These are phyloP conservation scores for Leptura quadrifasciata DNA, from an alignment of 2,888 invertebrate genomes.

Conservation along the genomic window DNA sequence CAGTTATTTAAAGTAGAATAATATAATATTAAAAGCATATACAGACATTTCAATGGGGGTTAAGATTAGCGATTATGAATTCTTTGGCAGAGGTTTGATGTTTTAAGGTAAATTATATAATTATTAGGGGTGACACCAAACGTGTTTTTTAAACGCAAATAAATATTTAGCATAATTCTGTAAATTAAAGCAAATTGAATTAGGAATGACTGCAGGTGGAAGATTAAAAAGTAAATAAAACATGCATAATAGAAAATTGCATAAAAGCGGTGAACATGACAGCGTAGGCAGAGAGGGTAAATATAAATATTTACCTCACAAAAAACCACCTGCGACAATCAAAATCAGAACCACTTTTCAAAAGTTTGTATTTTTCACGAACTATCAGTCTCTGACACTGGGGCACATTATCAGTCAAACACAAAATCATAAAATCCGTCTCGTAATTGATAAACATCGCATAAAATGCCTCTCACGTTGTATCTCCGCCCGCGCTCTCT, in stretches of 20 bases:
- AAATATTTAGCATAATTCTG: background rate
- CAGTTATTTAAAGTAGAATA: too few species aligned
- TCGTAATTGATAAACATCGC: conserved; percentile 71
- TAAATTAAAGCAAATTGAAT: background rate
- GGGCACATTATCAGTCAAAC: conserved; percentile 66
- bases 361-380: conserved; percentile 63
- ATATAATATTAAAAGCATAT: too few species aligned
- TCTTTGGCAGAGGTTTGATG: too few species aligned
- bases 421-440: conserved; percentile 65
- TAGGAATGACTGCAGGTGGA: background rate
- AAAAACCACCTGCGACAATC: conserved; percentile 71
- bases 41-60: too few species aligned
- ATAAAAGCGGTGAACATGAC: conserved; percentile 42
- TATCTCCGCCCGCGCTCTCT: conserved; percentile 67
- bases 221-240: conserved; percentile 2
- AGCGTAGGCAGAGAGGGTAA: conserved; percentile 58
- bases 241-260: conserved; percentile 33
- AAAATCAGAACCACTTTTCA: conserved; percentile 66
- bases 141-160: background rate
- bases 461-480: conserved; percentile 65
- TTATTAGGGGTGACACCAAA: background rate
- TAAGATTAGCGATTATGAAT: too few species aligned
- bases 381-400: conserved; percentile 66
- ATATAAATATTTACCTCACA: conserved; percentile 70
- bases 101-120: background rate